Percentiles rank a stretch among this genome's conserved stretches.
These are phyloP conservation scores for Drosophila paulistorum DNA, from an alignment of 1,140 invertebrate species.

Conservation along the genomic window DNA sequence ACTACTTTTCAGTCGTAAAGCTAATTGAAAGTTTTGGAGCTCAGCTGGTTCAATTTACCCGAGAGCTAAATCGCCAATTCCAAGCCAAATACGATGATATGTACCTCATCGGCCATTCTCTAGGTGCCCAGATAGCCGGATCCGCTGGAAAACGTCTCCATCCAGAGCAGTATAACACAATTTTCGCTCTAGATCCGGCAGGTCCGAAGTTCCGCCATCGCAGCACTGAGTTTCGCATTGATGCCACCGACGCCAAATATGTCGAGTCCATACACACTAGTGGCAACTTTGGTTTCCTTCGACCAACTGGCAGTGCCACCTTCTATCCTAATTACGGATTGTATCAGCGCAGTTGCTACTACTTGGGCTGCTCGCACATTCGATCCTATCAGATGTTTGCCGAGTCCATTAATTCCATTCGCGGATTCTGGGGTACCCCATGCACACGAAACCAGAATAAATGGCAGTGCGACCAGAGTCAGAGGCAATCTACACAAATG, in stretches of 20 bases:
- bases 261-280: conserved; percentile 91
- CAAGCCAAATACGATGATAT: conserved; percentile 83
- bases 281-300: conserved; percentile 84
- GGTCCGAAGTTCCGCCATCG: conserved; percentile 86
- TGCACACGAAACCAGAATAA: conserved; percentile 50
- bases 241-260: conserved; percentile 87
- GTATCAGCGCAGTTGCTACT: conserved; percentile 72
- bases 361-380: conserved; percentile 85
- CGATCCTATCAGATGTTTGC: conserved; percentile 85
- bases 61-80: conserved; percentile 45
- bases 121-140: conserved; percentile 92
- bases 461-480: conserved; percentile 74
- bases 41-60: conserved; percentile 76
- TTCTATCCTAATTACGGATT: conserved; percentile 89
- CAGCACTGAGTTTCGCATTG: conserved; percentile 84
- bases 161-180: conserved; percentile 84
- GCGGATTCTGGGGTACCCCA: conserved; percentile 75
- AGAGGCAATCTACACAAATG: conserved; percentile 83
- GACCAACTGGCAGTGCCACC: conserved; percentile 86
- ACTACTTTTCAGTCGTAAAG: conserved; percentile 84
- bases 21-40: conserved; percentile 83
- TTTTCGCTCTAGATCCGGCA: conserved; percentile 89
- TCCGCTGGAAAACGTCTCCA: conserved; percentile 87
- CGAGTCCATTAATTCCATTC: conserved; percentile 83
- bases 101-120: conserved; percentile 92